Conservation (phyloP, 2,797 vertebrate species). For the Notolabrus celidotus region DNA sequence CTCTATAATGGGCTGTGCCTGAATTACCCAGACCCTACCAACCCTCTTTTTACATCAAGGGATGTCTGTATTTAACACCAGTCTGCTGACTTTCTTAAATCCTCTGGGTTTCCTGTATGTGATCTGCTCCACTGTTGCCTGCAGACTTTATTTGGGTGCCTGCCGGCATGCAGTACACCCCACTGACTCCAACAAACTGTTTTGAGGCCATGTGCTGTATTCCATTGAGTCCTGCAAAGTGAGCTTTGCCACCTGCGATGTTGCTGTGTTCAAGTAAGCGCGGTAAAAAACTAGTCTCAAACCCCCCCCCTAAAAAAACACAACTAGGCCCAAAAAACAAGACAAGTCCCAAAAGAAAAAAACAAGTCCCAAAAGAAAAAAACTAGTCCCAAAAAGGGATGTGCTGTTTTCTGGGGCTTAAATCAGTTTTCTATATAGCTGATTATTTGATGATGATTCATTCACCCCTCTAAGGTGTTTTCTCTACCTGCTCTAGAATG, state of each 20-base stretch:
- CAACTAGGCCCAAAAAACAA: no score
- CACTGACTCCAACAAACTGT: constrained; percentile 29
- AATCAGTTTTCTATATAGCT: neutral
- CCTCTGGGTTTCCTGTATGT: constrained; percentile 52
- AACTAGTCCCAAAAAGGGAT: no score
- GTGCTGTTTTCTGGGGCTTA: no score
- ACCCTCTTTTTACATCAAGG: neutral
- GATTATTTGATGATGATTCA: constrained; percentile 4
- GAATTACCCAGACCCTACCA: constrained; percentile 1
- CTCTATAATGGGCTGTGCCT: constrained; percentile 29
- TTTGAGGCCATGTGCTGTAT: constrained; percentile 26
- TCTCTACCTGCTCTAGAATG: neutral
- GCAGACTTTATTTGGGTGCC: neutral
- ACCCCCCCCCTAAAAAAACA: no score
- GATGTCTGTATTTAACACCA: constrained; percentile 16
- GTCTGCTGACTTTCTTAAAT: constrained; percentile 31
- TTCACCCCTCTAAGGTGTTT: constrained; percentile 1
- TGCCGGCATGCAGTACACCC: constrained; percentile 10
- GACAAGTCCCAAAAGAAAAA: neutral
- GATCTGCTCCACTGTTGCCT: constrained; percentile 6
- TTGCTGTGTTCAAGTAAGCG: neutral
- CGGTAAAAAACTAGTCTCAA: neutral
- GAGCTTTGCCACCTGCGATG: constrained; percentile 31
- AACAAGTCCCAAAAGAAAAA: no score
- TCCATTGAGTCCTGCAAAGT: constrained; percentile 26